These are phyloP conservation scores for Brachirus orientalis DNA, from an alignment of 2,113 vertebrate genomes.

Conservation along the genomic window DNA sequence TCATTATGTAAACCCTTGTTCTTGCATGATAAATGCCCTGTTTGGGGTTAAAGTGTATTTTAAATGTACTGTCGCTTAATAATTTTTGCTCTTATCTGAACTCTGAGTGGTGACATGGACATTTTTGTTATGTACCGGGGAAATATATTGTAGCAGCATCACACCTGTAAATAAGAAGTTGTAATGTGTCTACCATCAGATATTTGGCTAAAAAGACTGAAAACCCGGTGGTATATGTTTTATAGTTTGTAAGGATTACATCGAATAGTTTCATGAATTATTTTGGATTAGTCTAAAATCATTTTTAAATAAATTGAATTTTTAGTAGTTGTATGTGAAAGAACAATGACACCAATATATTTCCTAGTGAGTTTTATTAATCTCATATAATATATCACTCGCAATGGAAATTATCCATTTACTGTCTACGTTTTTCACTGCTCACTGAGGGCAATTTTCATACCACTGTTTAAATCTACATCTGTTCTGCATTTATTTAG, in stretches of 20 bases:
- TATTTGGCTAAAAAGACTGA: too few relatives aligned
- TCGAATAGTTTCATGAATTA: neutral
- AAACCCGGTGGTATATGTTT: neutral
- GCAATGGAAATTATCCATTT: neutral
- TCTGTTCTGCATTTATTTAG: neutral
- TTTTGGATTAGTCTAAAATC: neutral
- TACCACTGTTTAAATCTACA: neutral
- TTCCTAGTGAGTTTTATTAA: neutral
- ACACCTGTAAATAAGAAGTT: too few relatives aligned
- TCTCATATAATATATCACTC: neutral
- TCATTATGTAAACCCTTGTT: neutral
- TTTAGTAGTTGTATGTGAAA: neutral
- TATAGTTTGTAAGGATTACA: neutral
- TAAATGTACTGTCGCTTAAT: neutral
- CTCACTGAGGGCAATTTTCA: constrained; percentile 2
- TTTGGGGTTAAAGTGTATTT: neutral
- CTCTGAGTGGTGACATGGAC: neutral
- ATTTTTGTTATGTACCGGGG: neutral
- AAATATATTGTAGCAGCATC: neutral
- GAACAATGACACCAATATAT: neutral
- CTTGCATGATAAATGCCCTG: neutral
- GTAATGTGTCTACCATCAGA: too few relatives aligned
- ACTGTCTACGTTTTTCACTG: neutral
- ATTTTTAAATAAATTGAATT: neutral
- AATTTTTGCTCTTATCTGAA: too few relatives aligned